Conservation (phyloP, 2,888 invertebrate genomes). For the Melanotus villosus region DNA sequence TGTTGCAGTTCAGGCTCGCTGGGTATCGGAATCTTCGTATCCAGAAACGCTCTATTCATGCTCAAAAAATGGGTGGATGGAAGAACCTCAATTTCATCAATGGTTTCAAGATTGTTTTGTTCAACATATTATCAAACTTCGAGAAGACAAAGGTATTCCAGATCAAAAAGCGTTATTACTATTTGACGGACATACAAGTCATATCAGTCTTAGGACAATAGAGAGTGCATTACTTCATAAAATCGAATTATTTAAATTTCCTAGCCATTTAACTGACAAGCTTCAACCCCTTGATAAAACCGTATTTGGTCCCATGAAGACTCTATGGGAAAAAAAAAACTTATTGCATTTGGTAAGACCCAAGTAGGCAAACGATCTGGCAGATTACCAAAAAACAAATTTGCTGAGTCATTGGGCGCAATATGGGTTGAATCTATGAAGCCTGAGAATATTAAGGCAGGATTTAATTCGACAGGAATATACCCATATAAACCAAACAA, state of each 20-base stretch:
- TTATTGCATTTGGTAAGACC: neutral
- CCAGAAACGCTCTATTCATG: conserved; percentile 50
- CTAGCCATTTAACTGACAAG: neutral
- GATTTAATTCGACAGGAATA: neutral
- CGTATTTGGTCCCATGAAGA: neutral
- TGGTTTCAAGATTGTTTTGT: conserved; percentile 35
- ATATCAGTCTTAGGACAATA: neutral
- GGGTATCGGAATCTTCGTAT: conserved; percentile 31
- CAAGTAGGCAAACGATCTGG: neutral
- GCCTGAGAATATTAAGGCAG: neutral
- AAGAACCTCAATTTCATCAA: conserved; percentile 40
- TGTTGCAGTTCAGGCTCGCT: conserved; percentile 44
- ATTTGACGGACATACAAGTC: neutral
- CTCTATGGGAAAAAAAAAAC: neutral
- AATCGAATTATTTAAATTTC: neutral
- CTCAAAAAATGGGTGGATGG: conserved; percentile 52
- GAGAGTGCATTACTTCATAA: neutral
- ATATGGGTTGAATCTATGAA: neutral
- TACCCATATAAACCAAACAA: no score
- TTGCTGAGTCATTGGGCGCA: neutral
- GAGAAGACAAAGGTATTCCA: neutral
- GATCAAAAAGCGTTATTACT: neutral
- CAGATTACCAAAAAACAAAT: neutral
- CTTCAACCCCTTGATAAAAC: neutral
- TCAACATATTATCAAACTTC: neutral